Conservation (phyloP, 2,113 vertebrate genomes). For the Channa maculata region DNA sequence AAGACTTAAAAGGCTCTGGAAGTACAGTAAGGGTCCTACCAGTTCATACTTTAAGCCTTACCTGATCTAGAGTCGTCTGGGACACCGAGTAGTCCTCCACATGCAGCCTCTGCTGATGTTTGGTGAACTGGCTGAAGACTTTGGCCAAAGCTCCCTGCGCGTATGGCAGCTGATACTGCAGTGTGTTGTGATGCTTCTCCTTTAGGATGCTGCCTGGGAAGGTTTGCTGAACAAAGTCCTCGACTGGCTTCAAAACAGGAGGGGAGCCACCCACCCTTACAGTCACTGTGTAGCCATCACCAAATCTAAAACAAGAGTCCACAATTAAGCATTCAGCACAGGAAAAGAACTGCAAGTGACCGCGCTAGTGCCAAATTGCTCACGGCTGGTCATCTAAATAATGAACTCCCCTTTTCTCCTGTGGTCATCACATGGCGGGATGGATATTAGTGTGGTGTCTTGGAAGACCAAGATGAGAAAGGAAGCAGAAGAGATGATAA, state of each 20-base stretch:
- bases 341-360: neutral
- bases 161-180: conserved; percentile 94
- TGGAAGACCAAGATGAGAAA: neutral
- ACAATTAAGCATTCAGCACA: neutral
- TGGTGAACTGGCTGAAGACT: conserved; percentile 93
- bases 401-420: conserved; percentile 30
- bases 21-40: too few relatives aligned
- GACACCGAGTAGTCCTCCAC: conserved; percentile 99
- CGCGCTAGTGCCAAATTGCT: neutral
- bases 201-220: conserved; percentile 93
- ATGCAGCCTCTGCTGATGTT: conserved; percentile 87
- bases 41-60: conserved; percentile 54
- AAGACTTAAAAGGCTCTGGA: too few relatives aligned
- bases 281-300: conserved; percentile 95
- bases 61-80: conserved; percentile 99
- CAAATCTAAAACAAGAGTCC: conserved; percentile 85
- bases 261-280: conserved; percentile 88
- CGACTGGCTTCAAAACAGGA: conserved; percentile 87
- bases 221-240: conserved; percentile 89
- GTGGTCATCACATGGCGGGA: neutral
- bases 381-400: conserved; percentile 9
- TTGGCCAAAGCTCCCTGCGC: conserved; percentile 88
- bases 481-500: conserved; percentile 15
- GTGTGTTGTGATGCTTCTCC: conserved; percentile 95
- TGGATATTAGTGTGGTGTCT: conserved; percentile 3